Evolutionary conservation across 2,888 invertebrate species (phyloP), one percentile per base, ranked within the genome.

Genomic region (Hirtodrosophila duncani): DNA sequence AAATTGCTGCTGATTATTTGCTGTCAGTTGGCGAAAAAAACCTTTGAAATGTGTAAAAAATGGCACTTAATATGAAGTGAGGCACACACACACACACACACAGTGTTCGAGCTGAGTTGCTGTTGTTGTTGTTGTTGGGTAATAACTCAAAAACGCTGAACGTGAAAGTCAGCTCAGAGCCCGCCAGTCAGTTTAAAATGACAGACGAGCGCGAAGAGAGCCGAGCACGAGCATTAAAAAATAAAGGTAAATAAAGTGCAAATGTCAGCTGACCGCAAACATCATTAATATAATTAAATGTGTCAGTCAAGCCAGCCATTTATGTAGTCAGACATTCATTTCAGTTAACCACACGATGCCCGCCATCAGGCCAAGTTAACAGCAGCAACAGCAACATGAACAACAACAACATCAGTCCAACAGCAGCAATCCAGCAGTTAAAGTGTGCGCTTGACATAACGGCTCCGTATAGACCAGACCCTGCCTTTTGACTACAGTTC

Each of bases 271-370:
- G 83, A 79, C 83, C 82, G 68, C 80, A 70, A 70, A 67, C 67
- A 84, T 71, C 78, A 83, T 74, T 81, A 78, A 80, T 77, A 82
- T 81, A 82, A 83, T 81, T 82, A 74, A 83, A 83, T 74, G 70
- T 82, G 82, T 75, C 82, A 79, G 78, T 84, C 75, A 79, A 65
- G 65, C n/a, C 81, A 61, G 65, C 77, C 80, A 67, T 69, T 75
- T 79, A 75, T 75, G 64, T 71, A 79, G 67, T 79, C 72, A 46
- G 60, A 63, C 77, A 75, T 64, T 70, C 77, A 70, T 67, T 71
- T 66, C 63, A 63, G 74, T 65, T 62, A 79, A 70, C 71, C 70
- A 48, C 75, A 63, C 41, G 46, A 51, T 50, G 65, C 68, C 48
- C 13, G 20, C 26, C 8, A 9, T 20, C 6, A 34, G 52, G 14